A percentile compares a stretch with the other conserved stretches of the same genome.
Conservation (phyloP, 2,797 vertebrate genomes). For the Galago senegalensis region DNA sequence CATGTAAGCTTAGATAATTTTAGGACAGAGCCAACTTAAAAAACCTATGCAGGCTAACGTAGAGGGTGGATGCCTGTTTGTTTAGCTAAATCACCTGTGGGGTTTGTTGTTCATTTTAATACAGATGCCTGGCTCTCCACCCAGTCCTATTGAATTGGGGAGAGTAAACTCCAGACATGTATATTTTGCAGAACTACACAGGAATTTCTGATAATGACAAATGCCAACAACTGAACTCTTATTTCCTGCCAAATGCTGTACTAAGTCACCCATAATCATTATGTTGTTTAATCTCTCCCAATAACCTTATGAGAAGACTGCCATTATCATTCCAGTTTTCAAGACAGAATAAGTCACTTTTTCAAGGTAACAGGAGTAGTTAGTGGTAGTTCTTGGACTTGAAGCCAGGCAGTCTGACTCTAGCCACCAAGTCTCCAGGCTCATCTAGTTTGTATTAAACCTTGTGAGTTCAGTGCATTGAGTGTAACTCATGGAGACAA, state of each 20-base stretch:
- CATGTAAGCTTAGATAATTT: rapidly evolving
- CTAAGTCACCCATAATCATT: not conserved
- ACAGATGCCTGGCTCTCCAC: not conserved
- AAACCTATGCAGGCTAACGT: not conserved
- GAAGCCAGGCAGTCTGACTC: not conserved
- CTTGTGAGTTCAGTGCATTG: not conserved
- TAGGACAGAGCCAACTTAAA: not conserved
- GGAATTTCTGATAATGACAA: not conserved
- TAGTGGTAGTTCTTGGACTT: not conserved
- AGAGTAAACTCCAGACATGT: not conserved
- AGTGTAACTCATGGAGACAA: not conserved
- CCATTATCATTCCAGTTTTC: not conserved
- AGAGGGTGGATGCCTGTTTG: not conserved
- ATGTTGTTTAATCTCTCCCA: not conserved
- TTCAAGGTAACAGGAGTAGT: not conserved
- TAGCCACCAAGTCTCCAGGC: not conserved
- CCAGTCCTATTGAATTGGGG: not conserved
- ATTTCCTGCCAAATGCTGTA: not conserved
- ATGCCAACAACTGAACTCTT: not conserved
- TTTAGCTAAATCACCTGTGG: not conserved
- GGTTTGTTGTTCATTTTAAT: not conserved
- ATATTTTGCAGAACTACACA: not conserved
- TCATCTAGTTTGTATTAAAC: not conserved
- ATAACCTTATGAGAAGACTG: not conserved
- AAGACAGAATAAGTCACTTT: not conserved